phyloP scores from a whole-genome alignment of 2,888 invertebrate species.

The Ormia ochracea region DNA sequence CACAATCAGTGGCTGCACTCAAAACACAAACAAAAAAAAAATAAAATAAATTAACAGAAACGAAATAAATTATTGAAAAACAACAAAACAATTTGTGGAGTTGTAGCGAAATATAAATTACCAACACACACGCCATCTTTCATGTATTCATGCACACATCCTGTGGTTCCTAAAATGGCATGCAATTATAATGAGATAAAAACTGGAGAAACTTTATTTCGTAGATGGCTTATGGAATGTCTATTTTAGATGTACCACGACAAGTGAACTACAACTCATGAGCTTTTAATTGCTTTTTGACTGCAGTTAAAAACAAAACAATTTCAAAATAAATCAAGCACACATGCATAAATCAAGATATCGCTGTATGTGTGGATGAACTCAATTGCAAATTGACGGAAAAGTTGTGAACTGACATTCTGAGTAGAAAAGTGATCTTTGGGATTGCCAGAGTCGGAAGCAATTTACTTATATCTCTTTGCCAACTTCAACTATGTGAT shows the following conservation, averaged over 20 bases:
- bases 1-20: too few relatives aligned
- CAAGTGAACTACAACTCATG: constrained; percentile 14
- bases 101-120: too few relatives aligned
- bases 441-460: neutral
- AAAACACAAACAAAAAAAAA: too few relatives aligned
- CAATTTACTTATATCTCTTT: too few relatives aligned
- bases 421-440: neutral
- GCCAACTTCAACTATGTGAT: too few relatives aligned
- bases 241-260: neutral
- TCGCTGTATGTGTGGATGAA: neutral
- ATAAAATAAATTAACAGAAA: too few relatives aligned
- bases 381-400: neutral
- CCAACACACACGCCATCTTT: too few relatives aligned
- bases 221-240: neutral
- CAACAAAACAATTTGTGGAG: too few relatives aligned
- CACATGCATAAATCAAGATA: neutral
- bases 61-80: too few relatives aligned
- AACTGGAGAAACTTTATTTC: neutral
- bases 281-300: constrained; percentile 54
- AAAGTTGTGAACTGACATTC: neutral
- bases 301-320: constrained; percentile 12
- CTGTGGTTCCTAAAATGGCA: too few relatives aligned
- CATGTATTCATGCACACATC: too few relatives aligned
- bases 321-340: neutral
- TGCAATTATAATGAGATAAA: too few relatives aligned